Conservation (phyloP, 2,797 vertebrate genomes). For the Ataeniobius toweri region DNA sequence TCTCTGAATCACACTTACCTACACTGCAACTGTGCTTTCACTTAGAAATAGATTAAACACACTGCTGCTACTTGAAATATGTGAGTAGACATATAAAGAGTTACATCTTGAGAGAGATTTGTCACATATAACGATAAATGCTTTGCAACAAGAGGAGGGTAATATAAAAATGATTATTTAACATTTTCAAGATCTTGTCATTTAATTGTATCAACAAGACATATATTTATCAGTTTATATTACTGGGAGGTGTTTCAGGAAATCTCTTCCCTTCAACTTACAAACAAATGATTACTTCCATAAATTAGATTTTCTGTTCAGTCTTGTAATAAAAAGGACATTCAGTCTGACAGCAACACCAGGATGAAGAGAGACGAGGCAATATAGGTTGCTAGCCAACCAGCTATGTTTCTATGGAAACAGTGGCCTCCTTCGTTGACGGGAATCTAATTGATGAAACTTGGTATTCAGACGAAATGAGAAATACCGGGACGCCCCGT, state of each 20-base stretch:
- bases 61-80: neutral
- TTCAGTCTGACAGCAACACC: constrained; percentile 31
- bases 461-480: constrained; percentile 27
- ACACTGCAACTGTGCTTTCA: constrained; percentile 35
- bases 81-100: neutral
- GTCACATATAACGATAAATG: neutral
- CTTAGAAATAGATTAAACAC: constrained; percentile 25
- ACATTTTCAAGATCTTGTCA: neutral
- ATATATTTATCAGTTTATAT: constrained; percentile 5
- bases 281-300: constrained; percentile 1
- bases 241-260: constrained; percentile 4
- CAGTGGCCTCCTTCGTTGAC: constrained; percentile 43
- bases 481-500: constrained; percentile 2
- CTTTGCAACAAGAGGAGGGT: neutral
- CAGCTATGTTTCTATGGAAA: constrained; percentile 69
- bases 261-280: neutral
- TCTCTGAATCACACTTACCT: constrained; percentile 58
- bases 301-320: constrained; percentile 11
- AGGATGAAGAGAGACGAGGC: constrained; percentile 36
- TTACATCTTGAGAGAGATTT: neutral
- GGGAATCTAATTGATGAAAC: constrained; percentile 46
- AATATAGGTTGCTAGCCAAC: constrained; percentile 53
- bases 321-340: constrained; percentile 21
- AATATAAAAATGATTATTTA: neutral
- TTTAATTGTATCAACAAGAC: rapidly evolving